A percentile compares a stretch with the other conserved stretches of the same genome.
phyloP scores from a whole-genome alignment of 2,888 invertebrate genomes.

The Rhagophthalmus giganteus region DNA sequence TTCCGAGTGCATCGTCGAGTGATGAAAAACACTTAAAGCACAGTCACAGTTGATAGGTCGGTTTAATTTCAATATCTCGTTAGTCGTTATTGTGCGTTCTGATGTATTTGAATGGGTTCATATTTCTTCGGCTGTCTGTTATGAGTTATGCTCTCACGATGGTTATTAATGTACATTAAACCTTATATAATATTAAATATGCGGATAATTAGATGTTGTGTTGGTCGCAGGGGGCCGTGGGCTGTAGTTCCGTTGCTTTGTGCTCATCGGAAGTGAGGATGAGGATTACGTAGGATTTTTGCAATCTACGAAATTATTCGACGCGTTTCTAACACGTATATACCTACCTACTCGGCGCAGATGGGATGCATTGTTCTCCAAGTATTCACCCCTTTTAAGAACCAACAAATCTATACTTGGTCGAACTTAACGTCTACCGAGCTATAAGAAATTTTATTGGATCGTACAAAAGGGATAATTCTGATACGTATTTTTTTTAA shows the following conservation, averaged over 20 bases:
- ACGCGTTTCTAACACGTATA: too few species aligned
- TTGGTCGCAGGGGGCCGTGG: constrained; percentile 38
- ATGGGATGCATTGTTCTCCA: not conserved
- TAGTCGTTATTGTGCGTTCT: constrained; percentile 33
- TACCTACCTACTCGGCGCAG: not conserved
- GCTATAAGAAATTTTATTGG: too few species aligned
- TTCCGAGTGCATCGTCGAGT: constrained; percentile 10
- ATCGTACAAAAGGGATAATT: too few species aligned
- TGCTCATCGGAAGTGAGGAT: constrained; percentile 33
- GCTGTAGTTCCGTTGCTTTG: constrained; percentile 47
- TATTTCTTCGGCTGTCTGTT: constrained; percentile 33
- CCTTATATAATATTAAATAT: constrained; percentile 39
- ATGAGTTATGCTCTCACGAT: constrained; percentile 36
- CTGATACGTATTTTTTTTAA: too few species aligned
- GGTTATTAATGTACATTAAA: constrained; percentile 39
- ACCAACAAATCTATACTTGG: too few species aligned
- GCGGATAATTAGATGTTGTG: constrained; percentile 38
- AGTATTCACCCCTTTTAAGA: not conserved
- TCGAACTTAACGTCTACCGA: too few species aligned
- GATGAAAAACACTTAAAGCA: constrained; percentile 22
- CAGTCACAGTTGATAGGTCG: constrained; percentile 10
- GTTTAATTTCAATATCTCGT: constrained; percentile 34
- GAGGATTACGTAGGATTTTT: constrained; percentile 10
- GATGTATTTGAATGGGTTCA: constrained; percentile 28
- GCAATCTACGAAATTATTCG: constrained; percentile 5